A percentile compares a stretch with the other conserved stretches of the same genome.
phyloP scores from a whole-genome alignment of 2,797 vertebrate species.

The Melanotaenia parkinsoni region DNA sequence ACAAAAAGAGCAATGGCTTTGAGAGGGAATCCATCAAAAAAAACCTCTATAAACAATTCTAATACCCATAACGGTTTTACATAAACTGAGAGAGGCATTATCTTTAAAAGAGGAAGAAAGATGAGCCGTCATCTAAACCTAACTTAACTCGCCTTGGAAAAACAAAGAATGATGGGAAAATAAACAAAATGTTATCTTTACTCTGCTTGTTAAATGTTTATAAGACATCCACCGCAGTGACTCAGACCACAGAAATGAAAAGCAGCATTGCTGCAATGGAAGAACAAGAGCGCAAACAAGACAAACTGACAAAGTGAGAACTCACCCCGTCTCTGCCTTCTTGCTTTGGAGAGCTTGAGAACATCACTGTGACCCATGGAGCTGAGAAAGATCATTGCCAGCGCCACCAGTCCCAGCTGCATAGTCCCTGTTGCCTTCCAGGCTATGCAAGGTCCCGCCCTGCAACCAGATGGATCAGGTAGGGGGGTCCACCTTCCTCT shows the following conservation, averaged over 20 bases:
- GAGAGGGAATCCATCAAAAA: constrained; percentile 60
- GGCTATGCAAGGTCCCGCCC: constrained; percentile 85
- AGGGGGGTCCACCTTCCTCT: constrained; percentile 75
- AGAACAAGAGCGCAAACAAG: constrained; percentile 31
- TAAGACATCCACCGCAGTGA: constrained; percentile 56
- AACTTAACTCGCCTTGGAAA: constrained; percentile 56
- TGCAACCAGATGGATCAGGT: constrained; percentile 82
- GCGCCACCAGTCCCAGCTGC: constrained; percentile 93
- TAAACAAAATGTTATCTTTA: constrained; percentile 75
- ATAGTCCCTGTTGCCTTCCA: constrained; percentile 92
- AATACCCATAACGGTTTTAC: constrained; percentile 69
- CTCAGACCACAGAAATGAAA: constrained; percentile 57
- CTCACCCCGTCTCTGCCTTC: constrained; percentile 96
- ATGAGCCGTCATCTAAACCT: constrained; percentile 52
- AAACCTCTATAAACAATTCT: constrained; percentile 64
- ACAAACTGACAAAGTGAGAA: constrained; percentile 61
- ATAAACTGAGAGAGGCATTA: constrained; percentile 65
- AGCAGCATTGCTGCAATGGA: constrained; percentile 29
- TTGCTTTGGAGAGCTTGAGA: constrained; percentile 88
- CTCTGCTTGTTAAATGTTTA: constrained; percentile 74
- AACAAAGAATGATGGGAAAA: constrained; percentile 67
- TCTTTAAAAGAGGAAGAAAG: constrained; percentile 60
- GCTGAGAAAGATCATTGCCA: constrained; percentile 93
- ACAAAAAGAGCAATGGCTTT: constrained; percentile 55
- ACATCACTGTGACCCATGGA: constrained; percentile 88